Percentiles rank a stretch among this genome's conserved stretches.
Conservation (phyloP, 2,888 invertebrate species). For the Caenorhabditis parvicauda region DNA sequence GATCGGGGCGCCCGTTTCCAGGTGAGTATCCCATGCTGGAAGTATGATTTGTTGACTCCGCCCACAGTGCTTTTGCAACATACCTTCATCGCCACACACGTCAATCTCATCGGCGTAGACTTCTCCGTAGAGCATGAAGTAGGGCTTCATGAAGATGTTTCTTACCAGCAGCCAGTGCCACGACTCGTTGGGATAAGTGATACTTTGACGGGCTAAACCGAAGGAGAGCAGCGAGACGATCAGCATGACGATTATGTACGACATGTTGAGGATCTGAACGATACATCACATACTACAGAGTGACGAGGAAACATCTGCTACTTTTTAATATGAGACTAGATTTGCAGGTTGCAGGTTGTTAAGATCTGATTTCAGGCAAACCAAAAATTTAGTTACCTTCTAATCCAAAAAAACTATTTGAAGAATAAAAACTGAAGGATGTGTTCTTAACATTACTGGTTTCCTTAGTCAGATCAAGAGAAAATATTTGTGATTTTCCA, state of each 20-base stretch:
- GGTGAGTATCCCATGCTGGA: constrained; percentile 56
- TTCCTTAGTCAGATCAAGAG: too few relatives aligned
- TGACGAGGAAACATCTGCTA: too few relatives aligned
- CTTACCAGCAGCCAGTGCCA: constrained; percentile 82
- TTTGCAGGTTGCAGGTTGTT: neutral
- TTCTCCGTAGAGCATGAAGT: constrained; percentile 99
- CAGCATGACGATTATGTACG: constrained; percentile 92
- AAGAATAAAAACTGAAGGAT: too few relatives aligned
- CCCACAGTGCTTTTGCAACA: neutral
- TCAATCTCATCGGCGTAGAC: constrained; percentile 92
- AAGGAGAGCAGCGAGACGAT: constrained; percentile 93
- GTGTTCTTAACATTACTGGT: too few relatives aligned
- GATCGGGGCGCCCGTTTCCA: constrained; percentile 42
- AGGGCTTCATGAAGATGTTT: constrained; percentile 91
- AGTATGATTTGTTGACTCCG: neutral
- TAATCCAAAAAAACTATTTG: too few relatives aligned
- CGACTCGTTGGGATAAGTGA: constrained; percentile 83
- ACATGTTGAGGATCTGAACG: constrained; percentile 74
- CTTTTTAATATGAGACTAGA: too few relatives aligned
- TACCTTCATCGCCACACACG: constrained; percentile 62
- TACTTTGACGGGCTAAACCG: constrained; percentile 88
- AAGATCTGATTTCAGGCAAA: neutral
- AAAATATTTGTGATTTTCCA: too few relatives aligned
- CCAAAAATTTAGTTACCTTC: neutral
- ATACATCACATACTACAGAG: neutral